Evolutionary conservation across 2,797 vertebrate species (phyloP).

Genomic region (Sebastes matsubarae): DNA sequence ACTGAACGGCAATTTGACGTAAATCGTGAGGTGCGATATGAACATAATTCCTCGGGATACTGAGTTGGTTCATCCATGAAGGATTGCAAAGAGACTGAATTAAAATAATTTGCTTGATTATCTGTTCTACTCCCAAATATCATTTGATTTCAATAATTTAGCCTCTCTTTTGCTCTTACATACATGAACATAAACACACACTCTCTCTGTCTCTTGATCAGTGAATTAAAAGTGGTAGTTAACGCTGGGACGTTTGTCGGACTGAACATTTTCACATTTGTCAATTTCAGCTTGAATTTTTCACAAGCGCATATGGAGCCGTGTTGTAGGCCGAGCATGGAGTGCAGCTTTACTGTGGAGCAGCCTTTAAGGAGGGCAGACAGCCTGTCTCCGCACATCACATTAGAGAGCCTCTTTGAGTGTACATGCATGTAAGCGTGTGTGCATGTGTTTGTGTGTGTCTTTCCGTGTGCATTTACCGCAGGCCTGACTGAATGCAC

Average conservation of each 20-base stretch:
- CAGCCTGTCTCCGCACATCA: slow-evolving; percentile 72
- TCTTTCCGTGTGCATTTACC: slow-evolving; percentile 39
- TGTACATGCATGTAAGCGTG: slow-evolving; percentile 38
- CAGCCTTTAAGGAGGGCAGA: slow-evolving; percentile 69
- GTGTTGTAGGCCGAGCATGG: slow-evolving; percentile 34
- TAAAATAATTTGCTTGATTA: background rate
- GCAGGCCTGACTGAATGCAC: slow-evolving; percentile 40
- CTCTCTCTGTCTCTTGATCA: background rate
- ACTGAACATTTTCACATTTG: slow-evolving; percentile 47
- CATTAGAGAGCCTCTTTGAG: slow-evolving; percentile 59
- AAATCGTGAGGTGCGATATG: background rate
- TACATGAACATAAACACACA: background rate
- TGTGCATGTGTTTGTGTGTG: slow-evolving; percentile 12
- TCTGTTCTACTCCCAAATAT: background rate
- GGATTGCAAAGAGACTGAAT: background rate
- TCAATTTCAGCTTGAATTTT: slow-evolving; percentile 67
- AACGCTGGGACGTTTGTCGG: slow-evolving; percentile 35
- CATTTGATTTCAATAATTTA: background rate
- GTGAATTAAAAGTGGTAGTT: background rate
- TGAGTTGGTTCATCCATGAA: background rate
- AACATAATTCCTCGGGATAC: background rate
- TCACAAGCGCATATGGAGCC: slow-evolving; percentile 65
- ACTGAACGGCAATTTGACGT: background rate
- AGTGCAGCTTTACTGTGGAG: slow-evolving; percentile 48
- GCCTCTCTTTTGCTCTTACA: background rate